phyloP scores from a whole-genome alignment of 2,113 vertebrate species.

The Seriola quinqueradiata region DNA sequence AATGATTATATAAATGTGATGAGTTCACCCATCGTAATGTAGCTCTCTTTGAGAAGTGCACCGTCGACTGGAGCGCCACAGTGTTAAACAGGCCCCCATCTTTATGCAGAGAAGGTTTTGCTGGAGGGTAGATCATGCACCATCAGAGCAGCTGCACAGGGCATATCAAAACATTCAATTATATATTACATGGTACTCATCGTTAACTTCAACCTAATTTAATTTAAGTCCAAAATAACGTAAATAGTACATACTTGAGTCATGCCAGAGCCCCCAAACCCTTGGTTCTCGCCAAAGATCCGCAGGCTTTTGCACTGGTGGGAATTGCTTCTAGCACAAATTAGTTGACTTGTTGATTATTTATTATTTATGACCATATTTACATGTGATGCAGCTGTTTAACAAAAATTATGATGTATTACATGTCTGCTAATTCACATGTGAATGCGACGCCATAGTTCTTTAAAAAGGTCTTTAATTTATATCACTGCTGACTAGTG shows the following conservation, averaged over 20 bases:
- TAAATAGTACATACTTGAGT: neutral
- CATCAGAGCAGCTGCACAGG: conserved; percentile 1
- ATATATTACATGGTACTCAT: neutral
- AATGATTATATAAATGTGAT: conserved; percentile 75
- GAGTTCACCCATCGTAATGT: conserved; percentile 74
- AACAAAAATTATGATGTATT: neutral
- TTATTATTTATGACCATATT: neutral
- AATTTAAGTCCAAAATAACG: neutral
- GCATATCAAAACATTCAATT: conserved; percentile 11
- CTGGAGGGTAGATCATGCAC: conserved; percentile 31
- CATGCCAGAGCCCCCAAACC: neutral
- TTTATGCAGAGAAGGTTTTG: conserved; percentile 35
- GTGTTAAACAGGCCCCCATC: conserved; percentile 56
- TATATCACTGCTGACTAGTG: neutral
- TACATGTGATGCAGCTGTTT: neutral
- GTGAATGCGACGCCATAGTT: neutral
- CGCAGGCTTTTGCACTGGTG: neutral
- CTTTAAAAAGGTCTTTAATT: neutral
- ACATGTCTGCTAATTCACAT: neutral
- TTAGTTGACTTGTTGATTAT: neutral
- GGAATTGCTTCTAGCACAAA: neutral
- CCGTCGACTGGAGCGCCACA: conserved; percentile 53
- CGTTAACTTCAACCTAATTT: neutral
- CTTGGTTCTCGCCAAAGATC: neutral
- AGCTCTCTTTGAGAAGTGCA: conserved; percentile 71